Evolutionary conservation across 2,888 invertebrate genomes (phyloP).

Genomic region (Enchytraeus crypticus): DNA sequence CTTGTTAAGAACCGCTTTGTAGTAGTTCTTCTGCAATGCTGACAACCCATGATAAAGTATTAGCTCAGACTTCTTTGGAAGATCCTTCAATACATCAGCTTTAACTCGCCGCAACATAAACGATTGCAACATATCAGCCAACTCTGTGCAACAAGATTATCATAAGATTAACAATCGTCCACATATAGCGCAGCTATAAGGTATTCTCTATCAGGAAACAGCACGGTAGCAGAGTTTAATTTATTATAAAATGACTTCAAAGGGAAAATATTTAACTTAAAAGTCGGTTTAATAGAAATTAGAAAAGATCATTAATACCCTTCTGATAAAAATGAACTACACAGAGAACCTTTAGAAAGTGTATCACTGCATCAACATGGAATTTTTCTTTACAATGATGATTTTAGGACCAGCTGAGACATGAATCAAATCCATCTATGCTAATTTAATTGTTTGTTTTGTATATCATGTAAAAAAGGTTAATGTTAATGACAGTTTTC

Average conservation of each 20-base stretch:
- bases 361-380: no score
- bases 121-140: conserved; percentile 38
- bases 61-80: conserved; percentile 45
- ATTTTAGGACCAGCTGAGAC: no score
- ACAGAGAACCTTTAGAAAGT: no score
- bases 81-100: conserved; percentile 40
- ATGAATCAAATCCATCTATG: no score
- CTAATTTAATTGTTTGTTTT: no score
- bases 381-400: no score
- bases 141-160: conserved; percentile 25
- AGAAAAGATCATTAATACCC: neutral
- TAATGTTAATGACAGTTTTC: no score
- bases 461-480: no score
- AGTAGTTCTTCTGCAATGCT: conserved; percentile 46
- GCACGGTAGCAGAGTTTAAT: no score
- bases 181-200: neutral
- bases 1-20: conserved; percentile 47
- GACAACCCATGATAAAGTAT: conserved; percentile 48
- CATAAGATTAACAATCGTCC: neutral
- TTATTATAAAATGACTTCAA: neutral
- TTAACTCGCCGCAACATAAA: conserved; percentile 47
- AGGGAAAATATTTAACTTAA: neutral
- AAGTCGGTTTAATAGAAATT: no score
- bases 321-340: no score
- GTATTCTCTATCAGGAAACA: neutral